These are phyloP conservation scores for Agriopis leucophaearia DNA, from an alignment of 2,888 invertebrate species.

Conservation along the genomic window DNA sequence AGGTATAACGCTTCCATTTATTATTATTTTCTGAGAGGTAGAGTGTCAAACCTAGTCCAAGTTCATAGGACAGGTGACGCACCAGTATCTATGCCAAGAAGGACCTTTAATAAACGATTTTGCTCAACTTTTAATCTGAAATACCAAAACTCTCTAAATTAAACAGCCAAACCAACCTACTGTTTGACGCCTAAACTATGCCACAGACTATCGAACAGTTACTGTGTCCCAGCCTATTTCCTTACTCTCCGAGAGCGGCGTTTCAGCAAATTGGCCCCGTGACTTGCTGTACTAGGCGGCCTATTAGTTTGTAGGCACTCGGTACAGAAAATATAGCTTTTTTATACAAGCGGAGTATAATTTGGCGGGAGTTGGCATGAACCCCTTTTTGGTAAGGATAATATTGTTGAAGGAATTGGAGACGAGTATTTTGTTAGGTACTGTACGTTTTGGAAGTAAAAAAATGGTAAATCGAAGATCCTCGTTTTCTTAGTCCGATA, in stretches of 20 bases:
- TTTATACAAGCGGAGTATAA: slow-evolving; percentile 18
- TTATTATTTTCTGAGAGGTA: no score
- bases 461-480: background rate
- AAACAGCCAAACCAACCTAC: slow-evolving; percentile 4
- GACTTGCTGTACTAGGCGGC: slow-evolving; percentile 72
- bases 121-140: no score
- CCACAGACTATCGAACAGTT: slow-evolving; percentile 26
- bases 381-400: slow-evolving; percentile 5
- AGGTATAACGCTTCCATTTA: no score
- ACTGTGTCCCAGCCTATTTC: slow-evolving; percentile 58
- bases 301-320: slow-evolving; percentile 50
- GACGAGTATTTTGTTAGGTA: slow-evolving; percentile 6
- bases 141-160: background rate
- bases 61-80: no score
- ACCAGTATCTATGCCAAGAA: no score
- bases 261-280: slow-evolving; percentile 77
- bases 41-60: no score
- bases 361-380: slow-evolving; percentile 9
- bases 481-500: background rate
- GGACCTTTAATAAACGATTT: no score
- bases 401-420: slow-evolving; percentile 8
- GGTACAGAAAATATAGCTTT: slow-evolving; percentile 37
- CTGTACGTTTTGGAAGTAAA: background rate
- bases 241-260: slow-evolving; percentile 63
- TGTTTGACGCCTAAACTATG: slow-evolving; percentile 5